Evolutionary conservation across 1,140 invertebrate species (phyloP), one percentile per base, ranked within the genome.

Genomic region (Stegodyphus dumicola): DNA sequence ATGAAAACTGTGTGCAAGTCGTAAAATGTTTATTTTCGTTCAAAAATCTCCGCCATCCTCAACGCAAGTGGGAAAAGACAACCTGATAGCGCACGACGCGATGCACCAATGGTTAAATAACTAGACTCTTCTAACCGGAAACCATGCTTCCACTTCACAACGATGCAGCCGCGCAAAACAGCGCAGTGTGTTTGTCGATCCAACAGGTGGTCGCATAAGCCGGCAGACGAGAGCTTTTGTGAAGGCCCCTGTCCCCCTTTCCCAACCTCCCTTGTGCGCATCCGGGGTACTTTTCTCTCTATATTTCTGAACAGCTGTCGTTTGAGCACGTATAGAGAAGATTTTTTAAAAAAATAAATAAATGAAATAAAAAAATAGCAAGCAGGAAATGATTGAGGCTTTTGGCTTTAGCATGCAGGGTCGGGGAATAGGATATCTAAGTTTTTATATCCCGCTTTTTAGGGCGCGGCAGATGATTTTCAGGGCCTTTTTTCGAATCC

Each of bases 381-480:
- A 70, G 70, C 66, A 70, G 77, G 77, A 79, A 79, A 79, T 79
- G 77, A 79, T 79, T 79, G 64, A 56, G 33, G 48, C 67, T 67
- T 78, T 78, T 65, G 18, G 66, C n/a, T 67, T 67, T 67, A n/a
- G 66, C n/a, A n/a, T 17, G 66, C 33, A 18, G 11, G 17, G 33
- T 33, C 33, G 33, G 33, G 33, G 33, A 33, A 33, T 33, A 33
- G 33, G 33, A 33, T 33, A 33, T 33, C 33, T 33, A 33, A 33
- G 33, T 33, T 33, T 33, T 33, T 33, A 33, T 33, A 33, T 33
- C 33, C 33, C 33, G 33, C 33, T 33, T 33, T 33, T 33, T 33
- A 33, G 33, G 33, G 33, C 33, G 33, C 33, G 33, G 33, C 33
- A 33, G 33, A 33, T 33, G 33, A 33, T 33, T 33, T 33, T 33